Conservation (phyloP, 2,888 invertebrate genomes). For the Campoplex capitator region DNA sequence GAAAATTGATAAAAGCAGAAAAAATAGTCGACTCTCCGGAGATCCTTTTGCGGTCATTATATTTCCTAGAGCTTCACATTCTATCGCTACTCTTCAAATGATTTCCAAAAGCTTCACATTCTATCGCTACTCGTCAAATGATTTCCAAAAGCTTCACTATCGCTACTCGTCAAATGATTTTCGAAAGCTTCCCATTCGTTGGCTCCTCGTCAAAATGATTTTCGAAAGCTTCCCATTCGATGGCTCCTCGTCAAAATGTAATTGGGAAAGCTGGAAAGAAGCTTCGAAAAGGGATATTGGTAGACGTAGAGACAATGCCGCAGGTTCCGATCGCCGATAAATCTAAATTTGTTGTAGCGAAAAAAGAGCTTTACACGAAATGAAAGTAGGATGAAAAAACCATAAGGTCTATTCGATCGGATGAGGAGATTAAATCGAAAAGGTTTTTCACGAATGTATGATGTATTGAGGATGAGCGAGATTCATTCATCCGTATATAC, state of each 20-base stretch:
- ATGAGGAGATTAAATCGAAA: neutral
- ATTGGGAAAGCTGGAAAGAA: neutral
- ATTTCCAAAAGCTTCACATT: too few relatives aligned
- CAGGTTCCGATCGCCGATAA: neutral
- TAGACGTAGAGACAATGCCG: neutral
- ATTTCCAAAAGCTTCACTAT: too few relatives aligned
- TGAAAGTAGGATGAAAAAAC: neutral
- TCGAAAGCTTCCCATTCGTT: too few relatives aligned
- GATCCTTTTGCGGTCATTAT: neutral
- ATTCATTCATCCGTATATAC: slow-evolving; percentile 25
- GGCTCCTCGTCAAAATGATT: too few relatives aligned
- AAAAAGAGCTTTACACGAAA: neutral
- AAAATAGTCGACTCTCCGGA: neutral
- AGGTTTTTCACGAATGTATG: slow-evolving; percentile 24
- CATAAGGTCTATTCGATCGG: neutral
- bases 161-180: too few relatives aligned
- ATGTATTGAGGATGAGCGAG: neutral
- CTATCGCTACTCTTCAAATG: too few relatives aligned
- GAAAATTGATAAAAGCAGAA: neutral
- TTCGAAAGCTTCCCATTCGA: too few relatives aligned
- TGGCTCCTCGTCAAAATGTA: neutral
- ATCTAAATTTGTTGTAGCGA: neutral
- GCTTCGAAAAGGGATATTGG: neutral
- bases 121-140: too few relatives aligned
- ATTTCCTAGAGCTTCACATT: too few relatives aligned